A percentile compares a stretch with the other conserved stretches of the same genome.
Evolutionary conservation across 2,113 vertebrate species (phyloP).

Genomic region (Rhabdornis inornatus): DNA sequence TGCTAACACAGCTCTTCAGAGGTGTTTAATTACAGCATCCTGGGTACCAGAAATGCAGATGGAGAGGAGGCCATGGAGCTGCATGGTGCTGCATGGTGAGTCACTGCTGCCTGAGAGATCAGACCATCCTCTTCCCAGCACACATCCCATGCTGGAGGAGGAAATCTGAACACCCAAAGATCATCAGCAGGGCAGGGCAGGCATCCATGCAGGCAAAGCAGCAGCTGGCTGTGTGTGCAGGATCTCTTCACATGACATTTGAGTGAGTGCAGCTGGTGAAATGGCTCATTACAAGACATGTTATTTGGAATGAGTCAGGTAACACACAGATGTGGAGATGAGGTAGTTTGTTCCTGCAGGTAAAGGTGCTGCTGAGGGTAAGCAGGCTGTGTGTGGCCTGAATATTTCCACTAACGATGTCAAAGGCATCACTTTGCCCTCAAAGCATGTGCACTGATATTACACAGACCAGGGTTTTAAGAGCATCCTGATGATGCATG

Average conservation of each 20-base stretch:
- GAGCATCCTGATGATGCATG: neutral
- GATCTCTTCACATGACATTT: neutral
- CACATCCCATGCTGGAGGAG: neutral
- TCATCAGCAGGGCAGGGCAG: neutral
- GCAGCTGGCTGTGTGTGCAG: neutral
- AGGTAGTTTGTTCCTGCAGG: neutral
- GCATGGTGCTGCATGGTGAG: neutral
- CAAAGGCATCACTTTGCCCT: neutral
- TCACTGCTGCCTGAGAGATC: neutral
- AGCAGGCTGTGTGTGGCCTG: rapidly evolving
- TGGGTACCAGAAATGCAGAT: neutral
- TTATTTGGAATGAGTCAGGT: neutral
- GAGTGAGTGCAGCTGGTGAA: neutral
- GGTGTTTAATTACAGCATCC: neutral
- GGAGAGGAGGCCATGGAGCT: neutral
- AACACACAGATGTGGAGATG: neutral
- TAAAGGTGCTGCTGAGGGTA: neutral
- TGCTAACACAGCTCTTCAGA: neutral
- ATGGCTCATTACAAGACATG: neutral
- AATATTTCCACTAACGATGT: rapidly evolving
- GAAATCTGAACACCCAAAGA: neutral
- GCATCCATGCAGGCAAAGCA: neutral
- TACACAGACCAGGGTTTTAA: neutral
- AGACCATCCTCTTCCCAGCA: neutral
- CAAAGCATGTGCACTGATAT: neutral